Conservation (phyloP, 2,888 invertebrate species). For the Protonemura montana region DNA sequence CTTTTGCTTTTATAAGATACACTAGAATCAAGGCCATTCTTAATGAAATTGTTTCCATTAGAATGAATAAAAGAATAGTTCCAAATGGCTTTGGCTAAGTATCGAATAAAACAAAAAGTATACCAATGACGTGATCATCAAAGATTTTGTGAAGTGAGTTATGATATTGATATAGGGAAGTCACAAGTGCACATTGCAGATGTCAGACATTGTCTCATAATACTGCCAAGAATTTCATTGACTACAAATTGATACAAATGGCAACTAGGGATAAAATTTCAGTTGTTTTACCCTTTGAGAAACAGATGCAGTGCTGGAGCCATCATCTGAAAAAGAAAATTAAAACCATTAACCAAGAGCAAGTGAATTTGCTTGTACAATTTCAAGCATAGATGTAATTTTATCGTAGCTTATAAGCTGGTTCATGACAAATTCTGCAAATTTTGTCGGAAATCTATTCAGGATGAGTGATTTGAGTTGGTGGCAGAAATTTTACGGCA, state of each 20-base stretch:
- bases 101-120: no score
- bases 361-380: no score
- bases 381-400: no score
- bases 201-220: neutral
- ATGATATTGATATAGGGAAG: neutral
- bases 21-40: no score
- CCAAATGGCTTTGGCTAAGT: no score
- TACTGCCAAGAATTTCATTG: neutral
- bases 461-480: no score
- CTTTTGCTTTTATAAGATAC: no score
- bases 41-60: no score
- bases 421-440: no score
- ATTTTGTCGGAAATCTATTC: no score
- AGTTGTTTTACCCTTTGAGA: constrained; percentile 64
- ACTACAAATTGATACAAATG: neutral
- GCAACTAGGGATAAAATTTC: constrained; percentile 9
- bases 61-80: no score
- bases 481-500: no score
- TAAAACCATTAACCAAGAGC: neutral
- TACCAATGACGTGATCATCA: neutral
- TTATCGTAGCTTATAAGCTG: neutral
- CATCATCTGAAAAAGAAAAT: constrained; percentile 63
- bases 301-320: constrained; percentile 65
- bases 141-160: neutral
- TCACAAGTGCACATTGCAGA: neutral